Evolutionary conservation across 2,113 vertebrate genomes (phyloP).

Genomic region (Mus musculus): DNA sequence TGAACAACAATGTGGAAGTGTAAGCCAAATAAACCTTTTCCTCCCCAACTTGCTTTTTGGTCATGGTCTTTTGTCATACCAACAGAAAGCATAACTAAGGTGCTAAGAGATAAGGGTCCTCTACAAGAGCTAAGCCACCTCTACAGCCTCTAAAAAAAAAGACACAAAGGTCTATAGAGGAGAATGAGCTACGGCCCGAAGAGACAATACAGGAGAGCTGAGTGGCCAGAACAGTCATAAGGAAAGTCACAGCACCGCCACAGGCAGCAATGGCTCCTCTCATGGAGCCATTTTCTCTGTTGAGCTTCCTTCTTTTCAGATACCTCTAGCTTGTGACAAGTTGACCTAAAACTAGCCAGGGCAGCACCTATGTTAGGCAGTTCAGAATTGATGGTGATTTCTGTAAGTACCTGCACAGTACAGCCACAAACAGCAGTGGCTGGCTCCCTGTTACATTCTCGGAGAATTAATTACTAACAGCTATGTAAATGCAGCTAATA

Average conservation of each 20-base stretch:
- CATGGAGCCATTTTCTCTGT: too few species aligned
- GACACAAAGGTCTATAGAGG: not conserved
- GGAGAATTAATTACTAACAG: not conserved
- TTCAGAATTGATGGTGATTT: too few species aligned
- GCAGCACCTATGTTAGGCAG: too few species aligned
- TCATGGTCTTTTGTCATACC: not conserved
- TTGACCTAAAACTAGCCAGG: too few species aligned
- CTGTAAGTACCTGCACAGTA: too few species aligned
- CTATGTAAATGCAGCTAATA: not conserved
- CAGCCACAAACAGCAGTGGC: not conserved
- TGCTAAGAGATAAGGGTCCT: not conserved
- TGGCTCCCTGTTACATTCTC: too few species aligned
- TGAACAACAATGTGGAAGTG: not conserved
- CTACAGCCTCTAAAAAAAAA: not conserved
- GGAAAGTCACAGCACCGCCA: too few species aligned
- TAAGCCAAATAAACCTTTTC: not conserved
- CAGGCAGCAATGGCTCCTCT: not conserved
- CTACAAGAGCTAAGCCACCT: not conserved
- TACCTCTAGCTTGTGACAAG: too few species aligned
- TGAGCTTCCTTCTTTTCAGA: too few species aligned
- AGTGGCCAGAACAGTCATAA: not conserved
- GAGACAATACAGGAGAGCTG: too few species aligned
- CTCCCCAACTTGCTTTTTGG: not conserved
- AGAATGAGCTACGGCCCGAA: not conserved
- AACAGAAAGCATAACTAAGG: not conserved